Conservation (phyloP, 2,888 invertebrate genomes). For the Tuberolachnus salignus region DNA sequence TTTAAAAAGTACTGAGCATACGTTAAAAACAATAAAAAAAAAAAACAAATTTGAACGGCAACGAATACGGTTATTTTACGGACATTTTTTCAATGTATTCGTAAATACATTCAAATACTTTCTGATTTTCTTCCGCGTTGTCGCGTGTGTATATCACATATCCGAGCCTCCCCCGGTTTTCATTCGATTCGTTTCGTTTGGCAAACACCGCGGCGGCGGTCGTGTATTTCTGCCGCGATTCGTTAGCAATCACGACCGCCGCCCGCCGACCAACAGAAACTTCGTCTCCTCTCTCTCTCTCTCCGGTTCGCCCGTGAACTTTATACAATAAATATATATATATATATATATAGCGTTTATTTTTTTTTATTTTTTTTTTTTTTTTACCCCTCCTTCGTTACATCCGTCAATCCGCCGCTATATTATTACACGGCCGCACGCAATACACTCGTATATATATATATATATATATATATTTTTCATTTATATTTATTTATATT, state of each 20-base stretch:
- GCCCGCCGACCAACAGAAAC: slow-evolving; percentile 19
- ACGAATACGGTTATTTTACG: too few relatives aligned
- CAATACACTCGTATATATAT: background rate
- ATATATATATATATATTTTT: background rate
- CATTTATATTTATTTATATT: background rate
- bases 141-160: too few relatives aligned
- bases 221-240: slow-evolving; percentile 20
- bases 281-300: slow-evolving; percentile 6
- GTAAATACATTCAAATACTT: too few relatives aligned
- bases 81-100: too few relatives aligned
- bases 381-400: background rate
- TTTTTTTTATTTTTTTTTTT: background rate
- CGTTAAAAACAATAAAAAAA: too few relatives aligned
- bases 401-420: background rate
- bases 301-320: background rate
- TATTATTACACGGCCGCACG: background rate
- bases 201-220: slow-evolving; percentile 1
- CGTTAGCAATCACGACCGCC: slow-evolving; percentile 41
- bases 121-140: too few relatives aligned
- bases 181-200: slow-evolving; percentile 41
- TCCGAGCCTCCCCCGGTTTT: slow-evolving; percentile 7
- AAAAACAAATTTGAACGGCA: too few relatives aligned
- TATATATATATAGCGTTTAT: background rate
- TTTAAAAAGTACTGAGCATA: too few relatives aligned
- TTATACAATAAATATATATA: too few relatives aligned